A percentile compares a stretch with the other conserved stretches of the same genome.
phyloP scores from a whole-genome alignment of 1,140 invertebrate genomes.

The Microplitis demolitor region DNA sequence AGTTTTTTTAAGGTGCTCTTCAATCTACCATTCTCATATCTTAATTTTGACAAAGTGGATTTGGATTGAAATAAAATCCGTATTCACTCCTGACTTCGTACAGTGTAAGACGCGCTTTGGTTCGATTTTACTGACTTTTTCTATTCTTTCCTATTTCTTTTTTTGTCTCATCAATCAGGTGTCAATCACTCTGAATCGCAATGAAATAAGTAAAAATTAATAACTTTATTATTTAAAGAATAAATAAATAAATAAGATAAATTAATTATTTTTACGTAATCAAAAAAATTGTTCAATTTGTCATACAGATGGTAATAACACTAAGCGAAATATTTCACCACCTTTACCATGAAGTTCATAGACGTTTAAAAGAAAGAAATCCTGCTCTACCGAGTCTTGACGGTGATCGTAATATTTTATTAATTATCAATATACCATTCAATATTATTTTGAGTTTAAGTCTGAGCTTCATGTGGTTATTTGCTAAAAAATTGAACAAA shows the following conservation, averaged over 20 bases:
- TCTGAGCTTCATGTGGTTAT: constrained; percentile 41
- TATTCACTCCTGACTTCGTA: too few species aligned
- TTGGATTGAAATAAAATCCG: too few species aligned
- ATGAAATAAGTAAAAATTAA: too few species aligned
- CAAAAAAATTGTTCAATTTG: neutral
- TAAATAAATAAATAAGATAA: neutral
- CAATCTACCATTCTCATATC: too few species aligned
- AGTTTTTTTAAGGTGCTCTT: too few species aligned
- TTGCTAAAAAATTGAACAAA: constrained; percentile 25
- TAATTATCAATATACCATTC: constrained; percentile 48
- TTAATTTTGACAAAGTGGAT: too few species aligned
- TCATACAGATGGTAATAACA: constrained; percentile 28
- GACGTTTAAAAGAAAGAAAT: constrained; percentile 30
- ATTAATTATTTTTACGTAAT: neutral
- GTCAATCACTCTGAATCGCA: too few species aligned
- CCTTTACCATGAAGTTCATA: constrained; percentile 43
- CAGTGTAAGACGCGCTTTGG: too few species aligned
- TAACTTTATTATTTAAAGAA: too few species aligned
- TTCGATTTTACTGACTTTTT: too few species aligned
- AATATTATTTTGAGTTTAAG: constrained; percentile 46
- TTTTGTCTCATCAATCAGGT: too few species aligned
- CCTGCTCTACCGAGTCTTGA: constrained; percentile 39
- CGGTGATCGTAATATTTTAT: constrained; percentile 46
- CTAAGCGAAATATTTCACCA: constrained; percentile 45
- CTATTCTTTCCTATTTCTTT: too few species aligned